Conservation (phyloP, 2,797 vertebrate species). For the Xenopus petersii region DNA sequence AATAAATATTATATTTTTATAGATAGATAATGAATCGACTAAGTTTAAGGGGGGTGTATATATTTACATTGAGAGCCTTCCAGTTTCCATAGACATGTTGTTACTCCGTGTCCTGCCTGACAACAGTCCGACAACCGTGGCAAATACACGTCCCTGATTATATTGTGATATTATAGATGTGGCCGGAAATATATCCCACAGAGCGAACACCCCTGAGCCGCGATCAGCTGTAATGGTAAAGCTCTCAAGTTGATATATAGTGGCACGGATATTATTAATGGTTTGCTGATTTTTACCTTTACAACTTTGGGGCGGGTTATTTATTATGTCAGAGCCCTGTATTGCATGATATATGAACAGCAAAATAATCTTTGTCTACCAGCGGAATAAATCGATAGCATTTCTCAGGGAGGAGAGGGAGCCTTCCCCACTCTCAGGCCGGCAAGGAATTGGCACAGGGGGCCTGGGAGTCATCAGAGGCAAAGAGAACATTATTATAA, state of each 20-base stretch:
- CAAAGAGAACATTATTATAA: background rate
- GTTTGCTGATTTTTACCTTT: slow-evolving; percentile 79
- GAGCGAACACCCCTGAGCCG: background rate
- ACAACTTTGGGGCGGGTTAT: slow-evolving; percentile 73
- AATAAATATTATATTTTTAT: too few species aligned
- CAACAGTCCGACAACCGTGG: too few species aligned
- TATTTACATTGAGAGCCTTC: too few species aligned
- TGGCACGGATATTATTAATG: slow-evolving; percentile 76
- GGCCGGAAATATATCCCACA: background rate
- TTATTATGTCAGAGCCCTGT: slow-evolving; percentile 75
- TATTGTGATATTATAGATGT: too few species aligned
- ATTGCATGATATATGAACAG: slow-evolving; percentile 76
- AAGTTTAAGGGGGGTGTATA: too few species aligned
- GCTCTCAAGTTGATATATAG: slow-evolving; percentile 77
- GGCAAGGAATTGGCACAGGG: background rate
- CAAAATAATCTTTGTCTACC: slow-evolving; percentile 60
- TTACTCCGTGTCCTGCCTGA: too few species aligned
- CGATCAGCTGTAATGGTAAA: slow-evolving; percentile 59
- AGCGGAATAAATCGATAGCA: slow-evolving; percentile 35
- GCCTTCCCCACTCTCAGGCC: background rate
- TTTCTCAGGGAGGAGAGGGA: background rate
- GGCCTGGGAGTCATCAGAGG: background rate
- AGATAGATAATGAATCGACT: too few species aligned
- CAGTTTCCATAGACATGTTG: too few species aligned
- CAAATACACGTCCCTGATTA: too few species aligned